Base-by-base conservation (phyloP, 1,140 invertebrate species). In the Caligus rogercresseyi region DNA sequence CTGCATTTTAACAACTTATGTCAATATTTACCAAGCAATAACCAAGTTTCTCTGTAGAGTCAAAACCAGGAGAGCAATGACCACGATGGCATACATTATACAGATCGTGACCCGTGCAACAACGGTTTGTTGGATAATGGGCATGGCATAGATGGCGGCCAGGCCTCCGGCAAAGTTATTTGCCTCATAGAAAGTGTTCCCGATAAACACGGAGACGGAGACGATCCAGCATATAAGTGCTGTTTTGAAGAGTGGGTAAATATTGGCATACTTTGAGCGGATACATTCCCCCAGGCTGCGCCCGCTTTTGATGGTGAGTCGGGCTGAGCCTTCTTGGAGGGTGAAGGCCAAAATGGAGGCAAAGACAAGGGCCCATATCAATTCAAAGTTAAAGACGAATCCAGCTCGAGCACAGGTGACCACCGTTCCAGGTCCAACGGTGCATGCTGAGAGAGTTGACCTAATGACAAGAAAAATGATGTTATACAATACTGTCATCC, bases 301-400 rank as follows among this genome's bases (percentile, higher is more conserved):
- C 4, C 55, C 55, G 18, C 16, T 19, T 7, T 19, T 23, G 23
- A 57, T 57, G 13, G 55, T 57, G 20, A 57, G 25, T 25, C 55
- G 16, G 3, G 55, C 55, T 13, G 55, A 15, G 21, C 55, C 55
- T 24, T 57, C 55, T 23, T 57, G 55, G 13, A 57, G 20, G 25
- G 55, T 57, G 55, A 24, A 57, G 4, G 55, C 55, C 55, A 57
- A 25, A 3, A 57, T 24, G 25, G 55, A 57, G 11, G 55, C 55
- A 25, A 57, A 57, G 13, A 13, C 55, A 11, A 57, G 55, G 25
- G 55, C 55, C 55, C 55, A 57, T 16, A 57, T 57, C 55, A 57
- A 21, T 13, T 23, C 7, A 16, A 57, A 13, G 25, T 16, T 25
- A 16, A 24, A 57, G 15, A 13, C 55, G 16, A 11, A 16, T 57